Evolutionary conservation across 2,113 vertebrate genomes (phyloP).

Genomic region (Odontophorus gujanensis): DNA sequence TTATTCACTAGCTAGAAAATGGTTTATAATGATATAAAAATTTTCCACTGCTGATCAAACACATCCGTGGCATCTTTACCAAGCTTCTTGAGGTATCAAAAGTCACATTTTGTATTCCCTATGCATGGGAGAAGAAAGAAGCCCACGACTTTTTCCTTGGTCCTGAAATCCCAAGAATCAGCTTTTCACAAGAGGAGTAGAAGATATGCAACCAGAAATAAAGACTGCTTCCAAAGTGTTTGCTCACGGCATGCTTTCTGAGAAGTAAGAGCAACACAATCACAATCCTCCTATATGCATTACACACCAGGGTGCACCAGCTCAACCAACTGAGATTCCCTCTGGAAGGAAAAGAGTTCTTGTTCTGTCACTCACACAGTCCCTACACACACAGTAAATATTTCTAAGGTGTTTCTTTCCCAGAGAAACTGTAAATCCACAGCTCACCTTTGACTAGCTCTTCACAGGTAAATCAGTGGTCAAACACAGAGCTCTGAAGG

Average conservation of each 20-base stretch:
- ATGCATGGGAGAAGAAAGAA: background rate
- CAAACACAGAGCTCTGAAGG: background rate
- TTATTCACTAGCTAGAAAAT: slow-evolving; percentile 9
- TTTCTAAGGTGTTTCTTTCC: background rate
- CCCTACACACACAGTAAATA: background rate
- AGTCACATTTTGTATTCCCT: background rate
- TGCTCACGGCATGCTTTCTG: background rate
- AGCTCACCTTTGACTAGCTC: background rate
- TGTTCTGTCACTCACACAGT: background rate
- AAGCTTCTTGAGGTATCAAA: background rate
- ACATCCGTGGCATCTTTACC: background rate
- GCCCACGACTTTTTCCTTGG: background rate
- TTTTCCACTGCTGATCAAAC: background rate
- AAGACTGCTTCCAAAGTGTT: background rate
- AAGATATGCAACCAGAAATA: background rate
- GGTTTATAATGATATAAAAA: background rate
- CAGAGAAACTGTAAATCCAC: background rate
- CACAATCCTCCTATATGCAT: background rate
- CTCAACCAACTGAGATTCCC: background rate
- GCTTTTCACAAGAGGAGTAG: background rate
- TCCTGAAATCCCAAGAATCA: background rate
- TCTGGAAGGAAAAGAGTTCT: background rate
- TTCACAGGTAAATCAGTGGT: background rate
- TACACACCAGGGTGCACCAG: background rate
- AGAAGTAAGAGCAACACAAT: background rate